These are phyloP conservation scores for Odobenus rosmarus DNA, from an alignment of 2,113 vertebrate species.

Conservation along the genomic window DNA sequence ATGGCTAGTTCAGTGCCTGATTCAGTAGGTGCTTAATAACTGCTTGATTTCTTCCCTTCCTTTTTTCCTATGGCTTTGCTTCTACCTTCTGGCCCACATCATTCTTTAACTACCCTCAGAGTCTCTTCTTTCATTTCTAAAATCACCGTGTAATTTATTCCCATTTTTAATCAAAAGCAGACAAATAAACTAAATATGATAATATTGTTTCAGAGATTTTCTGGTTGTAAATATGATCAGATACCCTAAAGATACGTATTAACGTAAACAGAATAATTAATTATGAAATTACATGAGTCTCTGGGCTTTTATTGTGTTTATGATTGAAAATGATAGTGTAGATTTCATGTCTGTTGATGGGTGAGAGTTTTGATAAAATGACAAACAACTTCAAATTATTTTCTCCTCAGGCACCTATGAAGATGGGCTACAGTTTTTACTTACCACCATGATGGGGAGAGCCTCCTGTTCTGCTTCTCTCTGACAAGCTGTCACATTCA, in stretches of 20 bases:
- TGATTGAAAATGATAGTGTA: background rate
- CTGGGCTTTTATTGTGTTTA: background rate
- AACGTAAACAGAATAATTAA: background rate
- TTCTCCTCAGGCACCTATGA: background rate
- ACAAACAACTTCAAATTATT: background rate
- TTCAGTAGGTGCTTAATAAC: background rate
- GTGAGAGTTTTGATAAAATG: slow-evolving; percentile 28
- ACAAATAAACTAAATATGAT: background rate
- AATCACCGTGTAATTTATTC: background rate
- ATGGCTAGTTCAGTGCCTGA: background rate
- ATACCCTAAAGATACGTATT: background rate
- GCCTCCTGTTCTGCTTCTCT: background rate
- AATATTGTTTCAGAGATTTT: background rate
- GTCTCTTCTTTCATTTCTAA: background rate
- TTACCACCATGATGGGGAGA: background rate
- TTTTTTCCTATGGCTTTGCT: background rate
- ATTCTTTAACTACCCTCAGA: background rate
- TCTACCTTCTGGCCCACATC: background rate
- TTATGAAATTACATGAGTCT: background rate
- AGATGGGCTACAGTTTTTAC: background rate
- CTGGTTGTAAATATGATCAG: background rate
- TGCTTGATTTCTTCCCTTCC: background rate
- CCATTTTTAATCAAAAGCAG: background rate
- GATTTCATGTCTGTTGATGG: background rate
- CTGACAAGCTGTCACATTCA: background rate